A percentile compares a stretch with the other conserved stretches of the same genome.
Evolutionary conservation across 2,797 vertebrate genomes (phyloP).

Genomic region (Florisuga fusca): DNA sequence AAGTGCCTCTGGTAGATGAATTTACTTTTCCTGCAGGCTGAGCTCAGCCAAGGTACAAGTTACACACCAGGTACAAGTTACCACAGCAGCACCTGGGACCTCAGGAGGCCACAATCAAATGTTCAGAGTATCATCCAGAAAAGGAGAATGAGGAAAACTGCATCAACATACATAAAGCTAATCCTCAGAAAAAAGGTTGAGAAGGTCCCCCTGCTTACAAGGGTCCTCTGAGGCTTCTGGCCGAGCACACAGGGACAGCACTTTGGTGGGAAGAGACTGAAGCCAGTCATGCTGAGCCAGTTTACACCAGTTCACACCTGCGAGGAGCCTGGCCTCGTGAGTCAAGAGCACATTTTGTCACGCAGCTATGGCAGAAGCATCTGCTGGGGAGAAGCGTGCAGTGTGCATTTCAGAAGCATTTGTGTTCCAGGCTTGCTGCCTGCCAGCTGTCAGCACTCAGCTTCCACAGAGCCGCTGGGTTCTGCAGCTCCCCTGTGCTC

Average conservation of each 20-base stretch:
- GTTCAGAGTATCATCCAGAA: neutral
- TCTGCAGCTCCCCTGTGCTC: neutral
- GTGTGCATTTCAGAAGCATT: neutral
- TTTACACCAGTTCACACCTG: neutral
- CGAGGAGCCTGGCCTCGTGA: neutral
- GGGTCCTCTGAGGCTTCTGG: neutral
- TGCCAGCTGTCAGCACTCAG: neutral
- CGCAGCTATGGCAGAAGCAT: neutral
- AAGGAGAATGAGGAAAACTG: neutral
- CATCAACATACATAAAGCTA: neutral
- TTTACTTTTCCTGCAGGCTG: neutral
- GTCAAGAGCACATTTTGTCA: neutral
- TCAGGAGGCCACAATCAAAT: neutral
- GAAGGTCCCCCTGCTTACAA: neutral
- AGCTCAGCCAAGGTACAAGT: neutral
- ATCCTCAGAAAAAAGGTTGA: neutral
- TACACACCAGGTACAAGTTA: neutral
- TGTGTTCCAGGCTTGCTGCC: neutral
- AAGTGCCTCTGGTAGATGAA: neutral
- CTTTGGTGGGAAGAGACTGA: accelerated
- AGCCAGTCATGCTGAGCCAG: neutral
- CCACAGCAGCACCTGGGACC: neutral
- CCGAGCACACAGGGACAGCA: neutral
- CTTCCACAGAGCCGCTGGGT: neutral
- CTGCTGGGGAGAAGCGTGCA: neutral